These are phyloP conservation scores for Perognathus longimembris DNA, from an alignment of 2,113 vertebrate species.

Conservation along the genomic window DNA sequence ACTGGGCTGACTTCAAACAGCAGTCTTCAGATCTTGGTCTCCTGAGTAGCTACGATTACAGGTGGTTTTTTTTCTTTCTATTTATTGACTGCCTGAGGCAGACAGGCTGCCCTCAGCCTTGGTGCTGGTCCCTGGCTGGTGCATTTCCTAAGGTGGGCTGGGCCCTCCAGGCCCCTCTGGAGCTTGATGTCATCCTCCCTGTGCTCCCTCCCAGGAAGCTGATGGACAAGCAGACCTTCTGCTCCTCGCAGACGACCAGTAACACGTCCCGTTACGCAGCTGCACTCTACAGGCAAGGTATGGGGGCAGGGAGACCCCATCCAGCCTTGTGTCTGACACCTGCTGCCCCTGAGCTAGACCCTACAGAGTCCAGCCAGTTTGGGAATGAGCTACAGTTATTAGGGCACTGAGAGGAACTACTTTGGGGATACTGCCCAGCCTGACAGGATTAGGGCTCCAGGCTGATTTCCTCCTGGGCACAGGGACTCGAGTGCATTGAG, in stretches of 20 bases:
- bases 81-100: neutral
- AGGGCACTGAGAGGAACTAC: neutral
- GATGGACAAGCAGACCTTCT: constrained; percentile 98
- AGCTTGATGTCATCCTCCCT: neutral
- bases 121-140: neutral
- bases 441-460: neutral
- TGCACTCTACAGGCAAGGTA: constrained; percentile 97
- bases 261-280: constrained; percentile 96
- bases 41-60: no score
- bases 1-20: no score
- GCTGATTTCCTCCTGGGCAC: neutral
- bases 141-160: neutral
- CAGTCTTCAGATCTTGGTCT: no score
- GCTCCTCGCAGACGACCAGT: constrained; percentile 96
- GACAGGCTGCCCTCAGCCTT: neutral
- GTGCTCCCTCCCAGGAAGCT: constrained; percentile 90
- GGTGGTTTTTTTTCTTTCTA: no score
- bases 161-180: neutral
- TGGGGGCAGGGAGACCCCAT: neutral
- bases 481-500: neutral
- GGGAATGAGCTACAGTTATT: neutral
- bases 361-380: neutral
- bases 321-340: neutral
- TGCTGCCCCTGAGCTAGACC: neutral
- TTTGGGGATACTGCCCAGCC: neutral